These are phyloP conservation scores for Sarcophaga carnaria DNA, from an alignment of 2,888 invertebrate genomes.

Conservation along the genomic window DNA sequence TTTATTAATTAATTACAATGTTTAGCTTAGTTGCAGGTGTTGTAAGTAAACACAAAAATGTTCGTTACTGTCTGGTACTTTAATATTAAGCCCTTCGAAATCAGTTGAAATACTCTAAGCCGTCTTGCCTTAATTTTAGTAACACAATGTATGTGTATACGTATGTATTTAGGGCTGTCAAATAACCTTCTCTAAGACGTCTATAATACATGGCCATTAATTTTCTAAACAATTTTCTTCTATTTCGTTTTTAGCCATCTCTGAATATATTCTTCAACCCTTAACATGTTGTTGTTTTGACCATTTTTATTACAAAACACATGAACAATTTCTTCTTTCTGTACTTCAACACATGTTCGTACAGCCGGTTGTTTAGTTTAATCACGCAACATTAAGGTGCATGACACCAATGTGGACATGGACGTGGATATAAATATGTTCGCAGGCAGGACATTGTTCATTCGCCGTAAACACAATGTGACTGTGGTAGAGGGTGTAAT, in stretches of 20 bases:
- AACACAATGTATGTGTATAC: background rate
- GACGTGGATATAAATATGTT: background rate
- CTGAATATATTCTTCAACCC: slow-evolving; percentile 7
- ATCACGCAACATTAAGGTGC: slow-evolving; percentile 78
- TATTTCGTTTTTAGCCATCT: background rate
- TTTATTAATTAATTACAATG: background rate
- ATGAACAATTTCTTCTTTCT: background rate
- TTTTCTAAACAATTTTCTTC: background rate
- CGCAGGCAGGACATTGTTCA: slow-evolving; percentile 17
- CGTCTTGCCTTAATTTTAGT: background rate
- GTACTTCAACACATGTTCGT: background rate
- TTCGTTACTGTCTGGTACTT: background rate
- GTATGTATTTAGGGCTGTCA: background rate
- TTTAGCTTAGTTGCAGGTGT: background rate
- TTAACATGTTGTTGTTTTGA: slow-evolving; percentile 46
- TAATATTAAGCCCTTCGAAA: background rate
- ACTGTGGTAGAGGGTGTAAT: background rate
- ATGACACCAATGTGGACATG: slow-evolving; percentile 30
- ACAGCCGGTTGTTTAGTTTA: slow-evolving; percentile 66
- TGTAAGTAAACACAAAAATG: background rate
- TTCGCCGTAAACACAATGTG: background rate
- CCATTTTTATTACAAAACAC: slow-evolving; percentile 13
- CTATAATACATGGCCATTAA: background rate
- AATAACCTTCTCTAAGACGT: slow-evolving; percentile 11
- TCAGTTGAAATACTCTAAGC: background rate